A percentile compares a stretch with the other conserved stretches of the same genome.
Evolutionary conservation across 1,140 invertebrate species (phyloP).

Genomic region (Cherax destructor): DNA sequence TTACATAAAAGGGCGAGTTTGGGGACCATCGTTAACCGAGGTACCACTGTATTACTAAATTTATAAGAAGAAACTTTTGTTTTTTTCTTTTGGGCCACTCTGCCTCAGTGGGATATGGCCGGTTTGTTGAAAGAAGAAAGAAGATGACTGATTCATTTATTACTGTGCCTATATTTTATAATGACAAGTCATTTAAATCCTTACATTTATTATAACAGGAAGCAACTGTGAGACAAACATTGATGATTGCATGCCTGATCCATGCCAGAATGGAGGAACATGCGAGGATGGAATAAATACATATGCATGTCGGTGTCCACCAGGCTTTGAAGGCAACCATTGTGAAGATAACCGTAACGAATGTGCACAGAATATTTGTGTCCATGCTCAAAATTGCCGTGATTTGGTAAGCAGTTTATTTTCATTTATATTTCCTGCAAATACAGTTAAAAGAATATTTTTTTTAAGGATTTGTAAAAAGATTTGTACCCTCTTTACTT

Average conservation of each 20-base stretch:
- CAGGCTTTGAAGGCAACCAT: slow-evolving; percentile 77
- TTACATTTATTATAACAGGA: slow-evolving; percentile 12
- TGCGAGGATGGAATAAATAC: slow-evolving; percentile 72
- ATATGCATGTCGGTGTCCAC: slow-evolving; percentile 76
- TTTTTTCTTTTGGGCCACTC: too few relatives aligned
- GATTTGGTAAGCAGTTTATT: slow-evolving; percentile 68
- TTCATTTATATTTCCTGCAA: not conserved
- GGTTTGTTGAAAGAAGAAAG: too few relatives aligned
- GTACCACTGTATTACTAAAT: too few relatives aligned
- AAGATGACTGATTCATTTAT: too few relatives aligned
- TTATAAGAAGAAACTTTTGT: too few relatives aligned
- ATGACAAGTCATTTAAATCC: not conserved
- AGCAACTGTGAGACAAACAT: slow-evolving; percentile 60
- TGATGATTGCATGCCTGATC: slow-evolving; percentile 72
- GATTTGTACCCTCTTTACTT: too few relatives aligned
- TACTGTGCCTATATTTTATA: too few relatives aligned
- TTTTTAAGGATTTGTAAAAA: too few relatives aligned
- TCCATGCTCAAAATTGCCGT: slow-evolving; percentile 72
- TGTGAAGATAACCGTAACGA: slow-evolving; percentile 75
- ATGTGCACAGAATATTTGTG: slow-evolving; percentile 74
- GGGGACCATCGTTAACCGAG: too few relatives aligned
- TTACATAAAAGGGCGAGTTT: too few relatives aligned
- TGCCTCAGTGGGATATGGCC: too few relatives aligned
- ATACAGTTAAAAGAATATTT: too few relatives aligned
- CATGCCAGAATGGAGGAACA: slow-evolving; percentile 74